A percentile compares a stretch with the other conserved stretches of the same genome.
These are phyloP conservation scores for Agriotes lineatus DNA, from an alignment of 2,888 invertebrate genomes.

Conservation along the genomic window DNA sequence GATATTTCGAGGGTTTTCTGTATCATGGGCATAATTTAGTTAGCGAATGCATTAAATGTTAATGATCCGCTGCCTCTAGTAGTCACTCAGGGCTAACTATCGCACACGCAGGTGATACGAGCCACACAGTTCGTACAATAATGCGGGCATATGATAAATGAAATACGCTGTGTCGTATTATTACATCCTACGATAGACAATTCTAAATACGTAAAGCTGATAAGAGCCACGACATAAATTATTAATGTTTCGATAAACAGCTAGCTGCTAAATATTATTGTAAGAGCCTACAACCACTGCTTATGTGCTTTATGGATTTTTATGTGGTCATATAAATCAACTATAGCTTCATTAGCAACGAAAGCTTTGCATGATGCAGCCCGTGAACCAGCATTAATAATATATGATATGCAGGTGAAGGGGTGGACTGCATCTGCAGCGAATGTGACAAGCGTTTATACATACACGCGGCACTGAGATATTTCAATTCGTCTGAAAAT, in stretches of 20 bases:
- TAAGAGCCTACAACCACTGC: not conserved
- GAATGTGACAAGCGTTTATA: too few species aligned
- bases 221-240: slow-evolving; percentile 29
- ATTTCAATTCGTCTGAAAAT: too few species aligned
- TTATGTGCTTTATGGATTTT: not conserved
- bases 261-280: not conserved
- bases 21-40: not conserved
- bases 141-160: slow-evolving; percentile 42
- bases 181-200: slow-evolving; percentile 36
- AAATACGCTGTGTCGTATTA: slow-evolving; percentile 36
- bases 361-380: too few species aligned
- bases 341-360: too few species aligned
- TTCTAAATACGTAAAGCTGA: slow-evolving; percentile 32
- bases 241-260: slow-evolving; percentile 32
- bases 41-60: not conserved
- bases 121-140: slow-evolving; percentile 14
- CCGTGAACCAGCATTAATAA: too few species aligned
- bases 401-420: too few species aligned
- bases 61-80: slow-evolving; percentile 17
- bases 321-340: too few species aligned
- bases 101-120: slow-evolving; percentile 41
- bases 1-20: not conserved
- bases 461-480: too few species aligned
- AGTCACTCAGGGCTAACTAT: slow-evolving; percentile 33
- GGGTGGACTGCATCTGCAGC: too few species aligned